phyloP scores from a whole-genome alignment of 2,797 vertebrate genomes.

The Buphagus erythrorhynchus region DNA sequence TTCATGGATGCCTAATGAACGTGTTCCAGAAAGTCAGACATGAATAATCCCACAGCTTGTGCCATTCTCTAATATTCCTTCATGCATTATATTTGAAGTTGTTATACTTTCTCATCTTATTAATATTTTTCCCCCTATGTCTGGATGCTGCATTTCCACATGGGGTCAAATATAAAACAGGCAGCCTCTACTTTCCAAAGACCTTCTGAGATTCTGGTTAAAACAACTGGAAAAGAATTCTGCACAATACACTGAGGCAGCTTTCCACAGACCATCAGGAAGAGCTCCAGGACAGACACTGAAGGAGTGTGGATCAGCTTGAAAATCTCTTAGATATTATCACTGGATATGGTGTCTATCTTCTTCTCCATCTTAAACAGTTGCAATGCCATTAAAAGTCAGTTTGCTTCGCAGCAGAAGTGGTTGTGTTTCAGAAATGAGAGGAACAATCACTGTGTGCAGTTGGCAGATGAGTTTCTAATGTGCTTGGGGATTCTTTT shows the following conservation, averaged over 20 bases:
- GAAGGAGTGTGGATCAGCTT: neutral
- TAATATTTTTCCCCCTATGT: fast-evolving
- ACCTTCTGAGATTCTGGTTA: neutral
- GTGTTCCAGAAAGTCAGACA: neutral
- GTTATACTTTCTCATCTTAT: neutral
- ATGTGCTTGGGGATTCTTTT: conserved; percentile 49
- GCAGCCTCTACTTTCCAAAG: neutral
- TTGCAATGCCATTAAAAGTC: conserved; percentile 12
- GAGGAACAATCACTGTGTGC: neutral
- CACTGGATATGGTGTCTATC: neutral
- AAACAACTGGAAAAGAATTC: neutral
- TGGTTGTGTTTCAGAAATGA: conserved; percentile 32
- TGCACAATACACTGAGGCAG: neutral
- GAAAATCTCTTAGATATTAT: neutral
- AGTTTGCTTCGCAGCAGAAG: conserved; percentile 14
- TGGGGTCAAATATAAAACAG: neutral
- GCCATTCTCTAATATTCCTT: neutral
- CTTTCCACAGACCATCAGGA: neutral
- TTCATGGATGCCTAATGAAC: neutral
- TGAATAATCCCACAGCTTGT: neutral
- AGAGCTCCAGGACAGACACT: neutral
- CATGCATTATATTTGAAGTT: neutral
- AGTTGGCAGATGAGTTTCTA: conserved; percentile 49
- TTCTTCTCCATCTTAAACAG: neutral
- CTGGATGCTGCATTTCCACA: neutral